Evolutionary conservation across 1,140 invertebrate genomes (phyloP).

Genomic region (Probaryconus sp.): DNA sequence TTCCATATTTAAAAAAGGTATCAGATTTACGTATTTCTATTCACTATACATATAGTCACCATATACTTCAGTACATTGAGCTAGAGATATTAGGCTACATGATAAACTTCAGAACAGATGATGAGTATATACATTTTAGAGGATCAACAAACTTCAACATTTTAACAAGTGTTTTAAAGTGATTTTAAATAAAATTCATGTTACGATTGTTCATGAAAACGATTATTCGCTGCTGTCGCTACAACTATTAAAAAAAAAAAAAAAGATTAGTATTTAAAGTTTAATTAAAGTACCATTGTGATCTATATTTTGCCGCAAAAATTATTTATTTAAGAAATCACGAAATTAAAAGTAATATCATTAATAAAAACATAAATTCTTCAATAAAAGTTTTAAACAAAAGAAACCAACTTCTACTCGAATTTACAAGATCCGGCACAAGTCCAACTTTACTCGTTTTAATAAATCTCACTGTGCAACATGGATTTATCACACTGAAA

Average conservation of each 20-base stretch:
- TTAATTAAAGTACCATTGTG: too few species aligned
- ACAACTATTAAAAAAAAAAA: too few species aligned
- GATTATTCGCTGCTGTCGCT: too few species aligned
- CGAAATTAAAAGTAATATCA: too few species aligned
- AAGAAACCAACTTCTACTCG: too few species aligned
- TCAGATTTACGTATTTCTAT: constrained; percentile 28
- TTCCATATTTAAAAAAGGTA: constrained; percentile 35
- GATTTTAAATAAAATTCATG: constrained; percentile 38
- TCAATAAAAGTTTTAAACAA: neutral
- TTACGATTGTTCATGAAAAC: too few species aligned
- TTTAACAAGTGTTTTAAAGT: constrained; percentile 39
- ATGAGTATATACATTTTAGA: constrained; percentile 26
- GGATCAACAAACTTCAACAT: constrained; percentile 39
- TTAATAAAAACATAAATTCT: too few species aligned
- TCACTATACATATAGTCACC: constrained; percentile 33
- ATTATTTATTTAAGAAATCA: too few species aligned
- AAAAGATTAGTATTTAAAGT: too few species aligned
- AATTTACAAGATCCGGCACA: too few species aligned
- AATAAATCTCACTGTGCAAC: constrained; percentile 14
- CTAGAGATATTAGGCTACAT: constrained; percentile 21
- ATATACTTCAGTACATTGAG: constrained; percentile 46
- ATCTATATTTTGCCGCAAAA: too few species aligned
- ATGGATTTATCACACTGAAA: constrained; percentile 12
- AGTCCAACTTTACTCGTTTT: neutral
- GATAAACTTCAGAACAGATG: constrained; percentile 13